phyloP scores from a whole-genome alignment of 2,113 vertebrate genomes.

The Jacana jacana region DNA sequence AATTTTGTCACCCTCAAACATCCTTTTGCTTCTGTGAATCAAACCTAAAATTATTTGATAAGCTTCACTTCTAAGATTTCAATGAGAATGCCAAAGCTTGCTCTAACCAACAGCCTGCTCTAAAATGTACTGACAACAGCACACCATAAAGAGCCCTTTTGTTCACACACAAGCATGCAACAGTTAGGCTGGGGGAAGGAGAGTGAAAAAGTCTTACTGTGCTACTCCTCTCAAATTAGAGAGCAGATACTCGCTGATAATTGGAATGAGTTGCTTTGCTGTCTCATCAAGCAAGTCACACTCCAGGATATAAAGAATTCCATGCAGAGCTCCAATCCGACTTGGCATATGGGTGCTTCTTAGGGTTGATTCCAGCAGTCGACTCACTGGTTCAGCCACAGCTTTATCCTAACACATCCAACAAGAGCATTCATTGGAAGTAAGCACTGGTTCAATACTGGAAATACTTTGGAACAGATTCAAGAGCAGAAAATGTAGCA shows the following conservation, averaged over 20 bases:
- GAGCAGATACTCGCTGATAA: slow-evolving; percentile 90
- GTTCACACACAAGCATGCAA: background rate
- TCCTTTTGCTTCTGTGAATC: background rate
- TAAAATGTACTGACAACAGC: background rate
- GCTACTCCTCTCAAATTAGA: slow-evolving; percentile 87
- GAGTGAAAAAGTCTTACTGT: slow-evolving; percentile 78
- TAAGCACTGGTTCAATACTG: background rate
- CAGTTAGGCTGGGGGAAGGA: background rate
- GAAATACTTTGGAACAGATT: background rate
- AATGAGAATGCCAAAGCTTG: background rate
- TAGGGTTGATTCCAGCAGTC: slow-evolving; percentile 89
- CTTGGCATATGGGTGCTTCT: slow-evolving; percentile 94
- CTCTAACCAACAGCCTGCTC: background rate
- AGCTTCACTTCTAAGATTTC: background rate
- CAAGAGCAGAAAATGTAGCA: background rate
- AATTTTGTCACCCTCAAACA: background rate
- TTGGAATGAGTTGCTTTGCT: slow-evolving; percentile 90
- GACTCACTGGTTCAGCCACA: slow-evolving; percentile 91
- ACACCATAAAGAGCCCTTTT: background rate
- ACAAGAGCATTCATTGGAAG: background rate
- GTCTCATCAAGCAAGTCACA: slow-evolving; percentile 97
- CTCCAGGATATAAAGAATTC: slow-evolving; percentile 92
- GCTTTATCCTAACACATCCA: slow-evolving; percentile 85
- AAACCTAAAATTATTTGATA: background rate
- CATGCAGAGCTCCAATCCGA: slow-evolving; percentile 92